Conservation (phyloP, 2,797 vertebrate species). For the Ispidina picta region DNA sequence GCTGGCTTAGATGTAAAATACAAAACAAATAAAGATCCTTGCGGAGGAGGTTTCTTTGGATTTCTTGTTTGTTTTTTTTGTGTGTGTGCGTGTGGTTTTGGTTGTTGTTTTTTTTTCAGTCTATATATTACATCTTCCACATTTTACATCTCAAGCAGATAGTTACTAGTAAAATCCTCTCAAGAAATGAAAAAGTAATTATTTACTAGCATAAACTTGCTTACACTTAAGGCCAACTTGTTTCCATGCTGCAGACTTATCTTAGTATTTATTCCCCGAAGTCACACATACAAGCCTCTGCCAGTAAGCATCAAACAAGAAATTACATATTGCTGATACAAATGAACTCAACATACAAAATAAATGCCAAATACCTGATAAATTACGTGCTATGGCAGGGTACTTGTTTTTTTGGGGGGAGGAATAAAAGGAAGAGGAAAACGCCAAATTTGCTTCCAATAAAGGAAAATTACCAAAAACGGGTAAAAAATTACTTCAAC, state of each 20-base stretch:
- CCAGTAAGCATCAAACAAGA: background rate
- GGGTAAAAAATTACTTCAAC: background rate
- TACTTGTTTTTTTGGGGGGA: background rate
- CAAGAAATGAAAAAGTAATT: constrained; percentile 4
- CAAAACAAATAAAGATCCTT: constrained; percentile 55
- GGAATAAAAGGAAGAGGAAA: background rate
- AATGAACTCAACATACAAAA: background rate
- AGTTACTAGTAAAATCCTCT: constrained; percentile 30
- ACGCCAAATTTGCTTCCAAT: background rate
- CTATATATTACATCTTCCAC: constrained; percentile 37
- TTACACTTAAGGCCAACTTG: background rate
- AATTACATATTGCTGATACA: background rate
- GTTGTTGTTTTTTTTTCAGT: background rate
- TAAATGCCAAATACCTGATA: constrained; percentile 12
- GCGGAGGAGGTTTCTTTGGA: constrained; percentile 32
- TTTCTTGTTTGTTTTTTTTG: constrained; percentile 10
- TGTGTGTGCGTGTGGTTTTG: too few relatives aligned
- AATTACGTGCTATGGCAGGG: background rate
- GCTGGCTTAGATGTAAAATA: constrained; percentile 52
- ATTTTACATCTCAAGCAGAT: constrained; percentile 31
- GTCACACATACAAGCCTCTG: background rate
- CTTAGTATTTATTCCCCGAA: background rate
- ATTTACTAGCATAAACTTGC: constrained; percentile 30
- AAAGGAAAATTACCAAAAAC: background rate
- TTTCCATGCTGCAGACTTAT: background rate